phyloP scores from a whole-genome alignment of 2,888 invertebrate genomes.

The Drosophila suboccidentalis region DNA sequence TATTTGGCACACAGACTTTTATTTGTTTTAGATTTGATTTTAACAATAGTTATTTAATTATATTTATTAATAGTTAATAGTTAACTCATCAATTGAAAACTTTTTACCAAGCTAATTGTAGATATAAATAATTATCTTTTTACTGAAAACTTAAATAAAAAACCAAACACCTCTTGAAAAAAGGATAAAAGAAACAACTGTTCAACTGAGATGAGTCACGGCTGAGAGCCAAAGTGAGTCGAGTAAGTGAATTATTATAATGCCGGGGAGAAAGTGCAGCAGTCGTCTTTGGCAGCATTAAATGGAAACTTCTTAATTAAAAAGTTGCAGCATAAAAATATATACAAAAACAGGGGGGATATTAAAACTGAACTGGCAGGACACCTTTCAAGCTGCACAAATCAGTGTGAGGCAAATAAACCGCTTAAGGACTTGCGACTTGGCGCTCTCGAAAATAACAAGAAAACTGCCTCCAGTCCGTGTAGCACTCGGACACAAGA shows the following conservation, averaged over 20 bases:
- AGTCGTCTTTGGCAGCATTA: slow-evolving; percentile 49
- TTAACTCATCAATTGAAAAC: too few species aligned
- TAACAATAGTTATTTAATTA: too few species aligned
- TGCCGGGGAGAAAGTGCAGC: slow-evolving; percentile 44
- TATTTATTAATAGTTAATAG: too few species aligned
- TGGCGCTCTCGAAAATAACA: slow-evolving; percentile 75
- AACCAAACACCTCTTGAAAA: not conserved
- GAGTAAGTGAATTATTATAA: slow-evolving; percentile 71
- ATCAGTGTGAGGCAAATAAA: slow-evolving; percentile 79
- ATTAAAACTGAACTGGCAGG: slow-evolving; percentile 13
- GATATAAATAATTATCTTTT: too few species aligned
- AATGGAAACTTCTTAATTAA: slow-evolving; percentile 78
- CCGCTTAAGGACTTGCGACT: slow-evolving; percentile 79
- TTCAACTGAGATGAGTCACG: not conserved
- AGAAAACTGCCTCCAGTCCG: slow-evolving; percentile 71
- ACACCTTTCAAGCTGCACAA: slow-evolving; percentile 66
- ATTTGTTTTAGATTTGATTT: too few species aligned
- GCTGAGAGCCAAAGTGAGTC: slow-evolving; percentile 47
- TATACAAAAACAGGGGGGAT: not conserved
- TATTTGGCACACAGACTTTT: too few species aligned
- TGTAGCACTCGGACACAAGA: slow-evolving; percentile 52
- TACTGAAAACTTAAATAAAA: not conserved
- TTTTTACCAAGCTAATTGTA: too few species aligned
- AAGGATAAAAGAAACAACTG: too few species aligned
- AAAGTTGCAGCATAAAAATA: slow-evolving; percentile 60